These are phyloP conservation scores for Shinisaurus crocodilurus DNA, from an alignment of 2,113 vertebrate genomes.

Conservation along the genomic window DNA sequence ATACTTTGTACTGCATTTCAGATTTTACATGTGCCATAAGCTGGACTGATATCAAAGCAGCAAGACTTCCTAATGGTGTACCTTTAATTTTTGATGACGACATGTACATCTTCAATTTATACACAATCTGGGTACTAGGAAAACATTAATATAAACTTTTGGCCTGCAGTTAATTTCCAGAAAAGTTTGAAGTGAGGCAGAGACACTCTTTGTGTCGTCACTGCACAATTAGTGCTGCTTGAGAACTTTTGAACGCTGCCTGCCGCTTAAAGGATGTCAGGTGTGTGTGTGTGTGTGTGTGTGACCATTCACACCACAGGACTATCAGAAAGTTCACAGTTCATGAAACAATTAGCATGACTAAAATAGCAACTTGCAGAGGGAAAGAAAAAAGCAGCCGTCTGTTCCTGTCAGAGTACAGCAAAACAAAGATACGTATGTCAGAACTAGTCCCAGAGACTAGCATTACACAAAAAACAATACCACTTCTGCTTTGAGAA, in stretches of 20 bases:
- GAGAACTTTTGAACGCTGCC: background rate
- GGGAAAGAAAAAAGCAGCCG: background rate
- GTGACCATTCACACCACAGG: background rate
- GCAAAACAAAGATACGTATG: background rate
- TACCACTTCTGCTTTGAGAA: background rate
- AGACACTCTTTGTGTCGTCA: background rate
- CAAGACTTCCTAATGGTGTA: background rate
- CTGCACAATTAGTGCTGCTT: background rate
- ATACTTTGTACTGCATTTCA: background rate
- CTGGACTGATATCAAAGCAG: background rate
- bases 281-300: no score
- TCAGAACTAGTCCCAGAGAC: background rate
- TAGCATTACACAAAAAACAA: background rate
- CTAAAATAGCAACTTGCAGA: background rate
- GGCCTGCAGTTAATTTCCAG: background rate
- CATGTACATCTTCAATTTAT: background rate
- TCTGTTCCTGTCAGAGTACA: background rate
- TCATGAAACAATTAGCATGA: background rate
- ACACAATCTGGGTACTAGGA: background rate
- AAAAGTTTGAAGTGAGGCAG: background rate
- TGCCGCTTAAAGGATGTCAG: background rate
- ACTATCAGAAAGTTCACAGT: background rate
- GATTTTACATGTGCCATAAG: background rate
- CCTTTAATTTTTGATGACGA: background rate
- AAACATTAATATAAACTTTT: background rate